These are phyloP conservation scores for Laspeyria flexula DNA, from an alignment of 2,888 invertebrate species.

Conservation along the genomic window DNA sequence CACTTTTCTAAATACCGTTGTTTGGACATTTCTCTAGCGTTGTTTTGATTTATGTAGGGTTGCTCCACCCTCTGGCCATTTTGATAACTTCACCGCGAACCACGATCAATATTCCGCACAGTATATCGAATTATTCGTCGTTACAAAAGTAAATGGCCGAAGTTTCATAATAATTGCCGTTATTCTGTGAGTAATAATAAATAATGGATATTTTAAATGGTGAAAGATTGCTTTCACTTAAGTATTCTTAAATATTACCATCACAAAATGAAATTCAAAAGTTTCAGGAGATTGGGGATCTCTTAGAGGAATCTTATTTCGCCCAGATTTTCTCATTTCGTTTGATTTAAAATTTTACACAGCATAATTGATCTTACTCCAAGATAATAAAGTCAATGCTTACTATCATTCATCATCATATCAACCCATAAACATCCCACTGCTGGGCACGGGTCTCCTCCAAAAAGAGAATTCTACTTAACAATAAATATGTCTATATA, in stretches of 20 bases:
- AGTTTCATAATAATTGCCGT: conserved; percentile 62
- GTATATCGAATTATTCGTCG: conserved; percentile 54
- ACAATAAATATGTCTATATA: too few relatives aligned
- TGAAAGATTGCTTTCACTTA: conserved; percentile 15
- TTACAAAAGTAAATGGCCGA: conserved; percentile 53
- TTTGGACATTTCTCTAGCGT: conserved; percentile 18
- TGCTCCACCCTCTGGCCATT: conserved; percentile 27
- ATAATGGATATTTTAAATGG: conserved; percentile 14
- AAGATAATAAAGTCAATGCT: too few relatives aligned
- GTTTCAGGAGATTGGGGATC: too few relatives aligned
- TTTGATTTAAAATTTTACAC: too few relatives aligned
- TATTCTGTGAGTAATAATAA: conserved; percentile 41
- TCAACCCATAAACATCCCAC: too few relatives aligned
- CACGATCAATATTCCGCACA: conserved; percentile 49
- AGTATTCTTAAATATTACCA: background rate
- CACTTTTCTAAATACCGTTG: conserved; percentile 48
- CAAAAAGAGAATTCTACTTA: too few relatives aligned
- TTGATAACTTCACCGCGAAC: conserved; percentile 42
- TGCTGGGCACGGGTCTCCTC: too few relatives aligned
- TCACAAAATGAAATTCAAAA: too few relatives aligned
- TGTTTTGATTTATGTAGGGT: conserved; percentile 27
- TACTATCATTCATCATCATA: too few relatives aligned
- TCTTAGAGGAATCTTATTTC: too few relatives aligned
- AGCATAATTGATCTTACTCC: too few relatives aligned
- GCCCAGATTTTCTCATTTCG: too few relatives aligned